phyloP scores from a whole-genome alignment of 2,113 vertebrate genomes.

The Hyla sarda region DNA sequence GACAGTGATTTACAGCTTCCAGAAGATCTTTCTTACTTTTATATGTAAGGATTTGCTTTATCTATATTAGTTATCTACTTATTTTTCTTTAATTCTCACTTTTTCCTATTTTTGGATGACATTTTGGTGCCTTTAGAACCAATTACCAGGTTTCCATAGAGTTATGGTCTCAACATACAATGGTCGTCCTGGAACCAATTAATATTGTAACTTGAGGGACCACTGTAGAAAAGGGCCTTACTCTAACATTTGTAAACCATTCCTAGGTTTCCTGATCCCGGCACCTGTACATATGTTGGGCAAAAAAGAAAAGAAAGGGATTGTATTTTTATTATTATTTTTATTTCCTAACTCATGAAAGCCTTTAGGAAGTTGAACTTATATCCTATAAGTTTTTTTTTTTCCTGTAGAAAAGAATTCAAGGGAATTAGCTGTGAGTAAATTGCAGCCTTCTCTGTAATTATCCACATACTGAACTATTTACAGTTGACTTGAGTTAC shows the following conservation, averaged over 20 bases:
- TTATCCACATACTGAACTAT: conserved; percentile 72
- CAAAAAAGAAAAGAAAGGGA: conserved; percentile 37
- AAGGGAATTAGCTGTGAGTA: conserved; percentile 65
- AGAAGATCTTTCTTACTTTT: too few species aligned
- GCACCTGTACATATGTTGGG: conserved; percentile 57
- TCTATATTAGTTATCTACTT: too few species aligned
- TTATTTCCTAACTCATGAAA: conserved; percentile 41
- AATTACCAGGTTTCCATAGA: too few species aligned
- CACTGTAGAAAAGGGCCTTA: not conserved
- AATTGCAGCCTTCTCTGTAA: conserved; percentile 70
- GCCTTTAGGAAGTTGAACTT: conserved; percentile 50
- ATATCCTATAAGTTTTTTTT: conserved; percentile 37
- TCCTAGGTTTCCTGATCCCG: conserved; percentile 27
- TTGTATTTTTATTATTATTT: conserved; percentile 33
- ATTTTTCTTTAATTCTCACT: too few species aligned
- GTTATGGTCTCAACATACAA: too few species aligned
- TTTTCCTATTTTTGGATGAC: too few species aligned
- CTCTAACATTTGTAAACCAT: conserved; percentile 22
- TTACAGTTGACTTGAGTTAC: conserved; percentile 79
- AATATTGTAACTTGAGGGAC: too few species aligned
- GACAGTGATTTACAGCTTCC: too few species aligned
- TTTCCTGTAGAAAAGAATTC: conserved; percentile 48
- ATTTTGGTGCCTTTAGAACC: too few species aligned
- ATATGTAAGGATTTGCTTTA: too few species aligned
- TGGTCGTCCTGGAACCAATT: too few species aligned